These are phyloP conservation scores for Bothrops jararaca DNA, from an alignment of 2,113 vertebrate genomes.

Conservation along the genomic window DNA sequence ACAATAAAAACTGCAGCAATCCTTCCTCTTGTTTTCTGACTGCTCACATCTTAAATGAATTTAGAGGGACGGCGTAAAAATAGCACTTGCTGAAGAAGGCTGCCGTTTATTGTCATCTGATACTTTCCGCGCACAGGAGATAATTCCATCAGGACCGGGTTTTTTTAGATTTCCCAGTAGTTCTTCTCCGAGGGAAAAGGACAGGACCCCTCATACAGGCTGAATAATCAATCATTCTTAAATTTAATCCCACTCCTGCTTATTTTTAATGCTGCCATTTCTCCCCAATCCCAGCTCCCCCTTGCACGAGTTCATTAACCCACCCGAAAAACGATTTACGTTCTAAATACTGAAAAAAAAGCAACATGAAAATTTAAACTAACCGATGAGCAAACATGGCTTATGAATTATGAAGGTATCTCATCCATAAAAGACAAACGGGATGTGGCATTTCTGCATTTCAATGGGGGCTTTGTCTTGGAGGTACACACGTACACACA, in stretches of 20 bases:
- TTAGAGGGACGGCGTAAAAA: slow-evolving; percentile 1
- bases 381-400: neutral
- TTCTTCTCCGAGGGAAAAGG: too few species aligned
- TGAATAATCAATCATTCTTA: neutral
- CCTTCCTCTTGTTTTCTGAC: slow-evolving; percentile 2
- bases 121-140: too few species aligned
- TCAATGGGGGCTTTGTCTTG: neutral
- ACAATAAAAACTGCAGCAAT: slow-evolving; percentile 1
- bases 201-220: neutral
- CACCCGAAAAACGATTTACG: neutral
- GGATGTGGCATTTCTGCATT: neutral
- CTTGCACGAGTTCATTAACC: neutral
- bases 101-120: neutral
- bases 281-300: neutral
- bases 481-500: neutral
- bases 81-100: neutral
- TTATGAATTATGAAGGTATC: neutral
- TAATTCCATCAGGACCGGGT: neutral
- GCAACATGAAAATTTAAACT: neutral
- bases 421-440: neutral
- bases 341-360: neutral
- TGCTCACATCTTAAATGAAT: neutral
- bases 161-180: neutral
- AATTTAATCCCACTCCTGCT: neutral
- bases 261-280: neutral